Evolutionary conservation across 2,888 invertebrate genomes (phyloP).

Genomic region (Cephus rjabovi): DNA sequence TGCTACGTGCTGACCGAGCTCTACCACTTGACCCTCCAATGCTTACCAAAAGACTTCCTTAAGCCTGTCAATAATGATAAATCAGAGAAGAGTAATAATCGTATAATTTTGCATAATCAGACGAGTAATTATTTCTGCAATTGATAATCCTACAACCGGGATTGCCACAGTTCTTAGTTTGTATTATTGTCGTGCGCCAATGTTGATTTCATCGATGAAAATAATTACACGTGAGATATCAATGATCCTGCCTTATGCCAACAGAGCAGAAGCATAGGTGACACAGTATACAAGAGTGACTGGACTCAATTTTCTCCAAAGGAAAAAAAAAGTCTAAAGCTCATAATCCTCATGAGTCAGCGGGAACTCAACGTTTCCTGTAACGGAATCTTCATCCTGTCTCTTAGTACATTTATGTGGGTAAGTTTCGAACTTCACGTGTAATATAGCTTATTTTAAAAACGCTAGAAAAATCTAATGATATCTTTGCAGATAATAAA

Average conservation of each 20-base stretch:
- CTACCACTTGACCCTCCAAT: too few relatives aligned
- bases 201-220: too few relatives aligned
- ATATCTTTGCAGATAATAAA: neutral
- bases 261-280: neutral
- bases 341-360: neutral
- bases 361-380: neutral
- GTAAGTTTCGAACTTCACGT: neutral
- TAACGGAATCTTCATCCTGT: neutral
- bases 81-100: too few relatives aligned
- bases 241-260: too few relatives aligned
- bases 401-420: neutral
- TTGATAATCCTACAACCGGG: too few relatives aligned
- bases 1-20: too few relatives aligned
- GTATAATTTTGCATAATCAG: too few relatives aligned
- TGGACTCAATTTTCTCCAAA: neutral
- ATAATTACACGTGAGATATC: too few relatives aligned
- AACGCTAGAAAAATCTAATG: neutral
- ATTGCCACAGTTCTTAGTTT: neutral
- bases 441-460: too few relatives aligned
- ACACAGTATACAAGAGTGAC: neutral
- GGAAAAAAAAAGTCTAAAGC: neutral
- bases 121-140: too few relatives aligned
- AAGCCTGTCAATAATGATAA: too few relatives aligned
- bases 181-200: neutral
- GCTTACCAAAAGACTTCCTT: too few relatives aligned